Evolutionary conservation across 2,113 vertebrate species (phyloP).

Genomic region (Paratilapia polleni): DNA sequence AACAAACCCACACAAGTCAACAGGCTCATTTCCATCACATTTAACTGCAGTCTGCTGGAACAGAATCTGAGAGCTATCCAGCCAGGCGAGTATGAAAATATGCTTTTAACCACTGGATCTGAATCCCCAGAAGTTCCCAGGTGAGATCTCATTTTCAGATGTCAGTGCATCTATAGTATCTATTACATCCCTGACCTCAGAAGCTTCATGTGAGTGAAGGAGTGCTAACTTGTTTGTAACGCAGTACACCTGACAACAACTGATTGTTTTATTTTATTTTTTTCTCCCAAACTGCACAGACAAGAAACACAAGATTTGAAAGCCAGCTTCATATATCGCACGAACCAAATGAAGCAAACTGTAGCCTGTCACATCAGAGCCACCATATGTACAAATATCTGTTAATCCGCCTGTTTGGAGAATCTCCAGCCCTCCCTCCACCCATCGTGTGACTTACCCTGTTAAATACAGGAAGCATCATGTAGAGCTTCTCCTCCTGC

Average conservation of each 20-base stretch:
- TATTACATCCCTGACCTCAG: neutral
- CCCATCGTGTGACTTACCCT: constrained; percentile 81
- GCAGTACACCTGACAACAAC: neutral
- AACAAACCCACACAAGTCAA: neutral
- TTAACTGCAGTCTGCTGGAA: neutral
- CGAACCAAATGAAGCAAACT: neutral
- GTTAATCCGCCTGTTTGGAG: neutral
- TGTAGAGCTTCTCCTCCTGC: constrained; percentile 98
- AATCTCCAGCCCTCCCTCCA: neutral
- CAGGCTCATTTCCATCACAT: neutral
- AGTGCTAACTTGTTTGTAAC: fast-evolving
- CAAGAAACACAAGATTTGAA: neutral
- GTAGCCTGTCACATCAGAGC: neutral
- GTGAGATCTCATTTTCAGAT: neutral
- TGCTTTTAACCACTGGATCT: constrained; percentile 6
- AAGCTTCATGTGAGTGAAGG: neutral
- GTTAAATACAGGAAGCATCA: constrained; percentile 99
- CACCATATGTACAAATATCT: neutral
- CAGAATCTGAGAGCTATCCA: neutral
- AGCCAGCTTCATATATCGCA: neutral
- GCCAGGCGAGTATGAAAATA: neutral
- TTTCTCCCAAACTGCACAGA: neutral
- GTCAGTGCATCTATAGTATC: neutral
- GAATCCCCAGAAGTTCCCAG: neutral
- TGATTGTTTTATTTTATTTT: neutral